A percentile compares a stretch with the other conserved stretches of the same genome.
Conservation (phyloP, 1,140 invertebrate genomes). For the Paraescarpia echinospica region DNA sequence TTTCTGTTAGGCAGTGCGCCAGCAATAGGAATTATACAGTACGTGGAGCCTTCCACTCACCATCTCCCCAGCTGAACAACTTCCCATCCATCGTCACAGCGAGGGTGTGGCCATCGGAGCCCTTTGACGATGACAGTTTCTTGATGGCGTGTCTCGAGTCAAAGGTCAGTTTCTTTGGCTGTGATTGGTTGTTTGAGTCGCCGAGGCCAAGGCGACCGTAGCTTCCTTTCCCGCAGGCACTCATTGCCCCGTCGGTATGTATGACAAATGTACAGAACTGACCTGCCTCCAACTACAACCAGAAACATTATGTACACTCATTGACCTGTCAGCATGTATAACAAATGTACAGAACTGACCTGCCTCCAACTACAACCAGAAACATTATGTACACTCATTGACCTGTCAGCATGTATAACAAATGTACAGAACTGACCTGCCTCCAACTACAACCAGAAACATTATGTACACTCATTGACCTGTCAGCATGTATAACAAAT, state of each 20-base stretch:
- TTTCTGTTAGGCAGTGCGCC: too few species aligned
- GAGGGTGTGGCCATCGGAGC: constrained; percentile 87
- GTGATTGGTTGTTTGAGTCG: constrained; percentile 64
- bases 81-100: constrained; percentile 86
- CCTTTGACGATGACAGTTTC: constrained; percentile 64
- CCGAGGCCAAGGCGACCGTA: constrained; percentile 65
- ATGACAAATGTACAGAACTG: constrained; percentile 71
- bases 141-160: constrained; percentile 48
- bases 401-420: constrained; percentile 65
- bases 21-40: too few species aligned
- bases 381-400: constrained; percentile 56
- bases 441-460: constrained; percentile 60
- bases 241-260: constrained; percentile 63
- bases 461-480: constrained; percentile 59
- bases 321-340: constrained; percentile 64
- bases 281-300: constrained; percentile 66
- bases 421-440: constrained; percentile 73
- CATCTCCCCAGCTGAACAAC: constrained; percentile 95
- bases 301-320: constrained; percentile 53
- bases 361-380: constrained; percentile 63
- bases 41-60: constrained; percentile 44
- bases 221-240: constrained; percentile 67
- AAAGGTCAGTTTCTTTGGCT: constrained; percentile 61
- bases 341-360: constrained; percentile 72
- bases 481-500: constrained; percentile 66